These are phyloP conservation scores for Oncorhynchus mykiss DNA, from an alignment of 2,113 vertebrate genomes.

Conservation along the genomic window DNA sequence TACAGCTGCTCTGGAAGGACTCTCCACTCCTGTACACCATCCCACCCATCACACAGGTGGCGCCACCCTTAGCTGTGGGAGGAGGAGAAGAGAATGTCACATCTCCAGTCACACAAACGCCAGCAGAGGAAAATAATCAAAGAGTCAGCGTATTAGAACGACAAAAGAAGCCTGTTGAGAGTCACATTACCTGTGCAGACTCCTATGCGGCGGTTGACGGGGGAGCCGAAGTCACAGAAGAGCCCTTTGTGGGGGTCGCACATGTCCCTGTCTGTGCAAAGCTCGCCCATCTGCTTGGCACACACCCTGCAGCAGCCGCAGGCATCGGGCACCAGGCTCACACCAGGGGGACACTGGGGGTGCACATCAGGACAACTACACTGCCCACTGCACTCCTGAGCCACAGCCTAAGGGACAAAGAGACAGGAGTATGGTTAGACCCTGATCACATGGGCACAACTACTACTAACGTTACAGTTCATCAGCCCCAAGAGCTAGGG, in stretches of 20 bases:
- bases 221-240: slow-evolving; percentile 92
- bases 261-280: slow-evolving; percentile 88
- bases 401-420: slow-evolving; percentile 68
- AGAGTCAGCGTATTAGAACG: too few relatives aligned
- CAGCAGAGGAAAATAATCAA: not conserved
- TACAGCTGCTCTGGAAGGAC: slow-evolving; percentile 98
- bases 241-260: slow-evolving; percentile 95
- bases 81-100: not conserved
- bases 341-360: slow-evolving; percentile 84
- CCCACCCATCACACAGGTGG: slow-evolving; percentile 90
- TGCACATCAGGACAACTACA: slow-evolving; percentile 80
- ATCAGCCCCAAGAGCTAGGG: too few relatives aligned
- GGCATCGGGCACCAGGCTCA: slow-evolving; percentile 87
- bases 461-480: not conserved
- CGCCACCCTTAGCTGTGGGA: slow-evolving; percentile 86
- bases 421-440: not conserved
- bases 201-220: slow-evolving; percentile 86
- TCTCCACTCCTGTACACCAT: slow-evolving; percentile 92
- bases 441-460: not conserved
- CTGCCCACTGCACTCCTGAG: slow-evolving; percentile 85
- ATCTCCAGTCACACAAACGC: not conserved
- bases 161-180: not conserved
- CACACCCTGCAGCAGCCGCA: slow-evolving; percentile 96
- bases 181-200: slow-evolving; percentile 90
- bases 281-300: slow-evolving; percentile 95